Evolutionary conservation across 2,888 invertebrate genomes (phyloP).

Genomic region (Geophilus truncorum): DNA sequence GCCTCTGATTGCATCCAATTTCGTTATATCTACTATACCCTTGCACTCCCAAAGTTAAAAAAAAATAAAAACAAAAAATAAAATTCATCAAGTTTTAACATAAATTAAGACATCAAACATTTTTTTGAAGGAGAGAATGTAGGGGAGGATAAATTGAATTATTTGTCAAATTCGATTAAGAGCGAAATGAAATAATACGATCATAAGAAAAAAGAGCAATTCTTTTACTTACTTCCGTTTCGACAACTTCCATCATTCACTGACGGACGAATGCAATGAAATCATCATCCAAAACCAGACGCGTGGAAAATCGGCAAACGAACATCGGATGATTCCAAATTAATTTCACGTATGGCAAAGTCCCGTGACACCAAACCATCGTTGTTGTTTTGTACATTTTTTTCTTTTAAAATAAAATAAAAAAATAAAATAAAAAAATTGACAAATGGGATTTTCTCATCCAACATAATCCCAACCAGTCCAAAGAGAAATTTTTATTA

Average conservation of each 20-base stretch:
- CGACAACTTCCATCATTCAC: background rate
- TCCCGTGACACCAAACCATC: too few relatives aligned
- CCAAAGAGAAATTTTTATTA: background rate
- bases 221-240: background rate
- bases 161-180: background rate
- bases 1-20: background rate
- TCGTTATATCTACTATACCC: background rate
- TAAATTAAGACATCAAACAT: background rate
- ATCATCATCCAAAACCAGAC: background rate
- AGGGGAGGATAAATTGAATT: background rate
- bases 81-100: background rate
- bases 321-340: background rate
- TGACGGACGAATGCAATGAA: background rate
- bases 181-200: background rate
- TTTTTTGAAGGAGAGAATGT: background rate
- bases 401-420: too few relatives aligned
- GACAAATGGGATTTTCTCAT: too few relatives aligned
- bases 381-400: too few relatives aligned
- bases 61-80: too few relatives aligned
- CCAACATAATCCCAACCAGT: background rate
- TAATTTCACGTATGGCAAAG: background rate
- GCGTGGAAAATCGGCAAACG: background rate
- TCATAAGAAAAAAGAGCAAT: background rate
- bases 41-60: background rate
- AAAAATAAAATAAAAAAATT: too few relatives aligned